phyloP scores from a whole-genome alignment of 2,888 invertebrate genomes.

The Troides helena region DNA sequence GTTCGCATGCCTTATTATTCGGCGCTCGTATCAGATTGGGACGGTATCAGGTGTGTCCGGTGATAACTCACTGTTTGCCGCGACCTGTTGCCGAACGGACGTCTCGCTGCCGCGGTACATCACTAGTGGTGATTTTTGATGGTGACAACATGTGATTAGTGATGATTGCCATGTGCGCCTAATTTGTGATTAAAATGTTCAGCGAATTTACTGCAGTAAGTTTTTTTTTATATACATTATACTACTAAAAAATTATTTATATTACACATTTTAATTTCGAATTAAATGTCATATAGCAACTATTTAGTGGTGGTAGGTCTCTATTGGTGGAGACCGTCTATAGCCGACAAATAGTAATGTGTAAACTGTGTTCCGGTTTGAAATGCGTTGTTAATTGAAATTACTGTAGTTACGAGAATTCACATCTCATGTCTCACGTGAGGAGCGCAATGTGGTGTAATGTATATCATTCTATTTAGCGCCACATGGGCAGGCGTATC shows the following conservation, averaged over 20 bases:
- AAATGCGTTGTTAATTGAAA: no score
- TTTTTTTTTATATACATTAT: not conserved
- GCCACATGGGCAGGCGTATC: no score
- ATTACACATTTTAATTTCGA: not conserved
- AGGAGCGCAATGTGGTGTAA: no score
- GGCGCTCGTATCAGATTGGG: slow-evolving; percentile 16
- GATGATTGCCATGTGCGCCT: slow-evolving; percentile 3
- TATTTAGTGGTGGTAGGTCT: no score
- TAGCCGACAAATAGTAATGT: no score
- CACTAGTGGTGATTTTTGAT: not conserved
- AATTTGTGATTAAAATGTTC: slow-evolving; percentile 3
- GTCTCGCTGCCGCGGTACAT: slow-evolving; percentile 2
- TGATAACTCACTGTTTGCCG: slow-evolving; percentile 11
- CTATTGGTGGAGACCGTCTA: no score
- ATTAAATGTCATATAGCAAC: no score
- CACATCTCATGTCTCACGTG: no score
- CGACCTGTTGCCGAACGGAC: slow-evolving; percentile 11
- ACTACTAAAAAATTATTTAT: not conserved
- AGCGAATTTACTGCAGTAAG: slow-evolving; percentile 4
- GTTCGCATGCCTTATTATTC: slow-evolving; percentile 9
- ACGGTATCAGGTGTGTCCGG: slow-evolving; percentile 12
- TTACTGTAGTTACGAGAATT: no score
- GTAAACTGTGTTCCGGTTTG: no score
- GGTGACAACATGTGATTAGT: slow-evolving; percentile 11
- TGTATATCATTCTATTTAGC: no score